Base-by-base conservation (phyloP, 2,797 vertebrate species). In the Coracias cyanogaster region DNA sequence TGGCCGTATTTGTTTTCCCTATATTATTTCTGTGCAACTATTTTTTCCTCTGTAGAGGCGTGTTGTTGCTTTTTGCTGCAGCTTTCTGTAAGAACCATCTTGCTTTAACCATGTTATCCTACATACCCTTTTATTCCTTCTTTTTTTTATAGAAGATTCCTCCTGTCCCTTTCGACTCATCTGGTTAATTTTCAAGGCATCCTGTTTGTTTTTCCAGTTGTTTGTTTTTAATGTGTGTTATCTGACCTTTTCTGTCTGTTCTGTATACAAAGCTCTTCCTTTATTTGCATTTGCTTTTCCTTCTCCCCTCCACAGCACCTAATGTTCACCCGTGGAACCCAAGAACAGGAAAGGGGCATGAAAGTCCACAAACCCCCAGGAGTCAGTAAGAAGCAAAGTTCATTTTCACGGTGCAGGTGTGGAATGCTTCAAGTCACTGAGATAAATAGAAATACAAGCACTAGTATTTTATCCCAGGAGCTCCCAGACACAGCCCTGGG, bases 161-260 rank as follows among this genome's bases (percentile, higher is more conserved):
- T 91, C 29, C 24, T 91, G 58, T 86, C 43, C 58, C 35, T 94
- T 90, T 91, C 66, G 64, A 89, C 51, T 94, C 66, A 58, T 88
- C 70, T 82, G 54, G 52, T 73, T 55, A 12, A 64, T 94, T 86
- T 93, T 73, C 67, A 72, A 90, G 45, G 74, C 70, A 87, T 93
- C 88, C 94, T 94, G 86, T 94, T 95, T 97, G 77, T 96, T 96
- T 94, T 94, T 52, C 74, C 72, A 81, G 24, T 37, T 78, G 64
- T 74, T 94, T 91, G 64, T 69, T 65, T 39, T 41, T 88, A 80
- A 70, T 94, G 52, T 33, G 35, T 87, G 55, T 72, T 85, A 92
- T 58, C 83, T 83, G 60, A 73, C 71, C 87, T 94, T 81, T 86
- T 73, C 72, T 74, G 72, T 67, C 57, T 78, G 33, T 65, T 89